A percentile compares a stretch with the other conserved stretches of the same genome.
Evolutionary conservation across 2,888 invertebrate genomes (phyloP).

Genomic region (Argynnis bischoffii): DNA sequence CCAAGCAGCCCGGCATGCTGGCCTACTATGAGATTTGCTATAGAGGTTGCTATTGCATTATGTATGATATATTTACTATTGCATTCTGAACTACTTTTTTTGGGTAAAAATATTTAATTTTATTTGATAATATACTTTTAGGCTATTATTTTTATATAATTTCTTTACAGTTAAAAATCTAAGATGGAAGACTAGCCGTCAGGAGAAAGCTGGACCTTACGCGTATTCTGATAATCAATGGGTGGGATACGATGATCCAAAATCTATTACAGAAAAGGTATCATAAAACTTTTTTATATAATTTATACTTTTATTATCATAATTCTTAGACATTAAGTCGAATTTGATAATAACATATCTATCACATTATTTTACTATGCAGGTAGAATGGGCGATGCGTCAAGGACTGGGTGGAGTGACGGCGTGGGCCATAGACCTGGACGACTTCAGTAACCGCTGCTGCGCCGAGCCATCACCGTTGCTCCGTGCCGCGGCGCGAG

Average conservation of each 20-base stretch:
- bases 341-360: too few relatives aligned
- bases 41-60: slow-evolving; percentile 62
- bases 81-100: background rate
- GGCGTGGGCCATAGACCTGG: slow-evolving; percentile 94
- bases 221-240: slow-evolving; percentile 91
- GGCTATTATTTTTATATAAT: background rate
- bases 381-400: slow-evolving; percentile 87
- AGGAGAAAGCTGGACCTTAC: slow-evolving; percentile 87
- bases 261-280: slow-evolving; percentile 89
- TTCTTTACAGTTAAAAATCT: slow-evolving; percentile 80
- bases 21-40: slow-evolving; percentile 94
- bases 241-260: slow-evolving; percentile 93
- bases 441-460: slow-evolving; percentile 93
- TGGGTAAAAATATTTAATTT: too few relatives aligned
- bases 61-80: background rate
- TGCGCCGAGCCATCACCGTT: slow-evolving; percentile 91
- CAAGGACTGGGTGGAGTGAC: slow-evolving; percentile 91
- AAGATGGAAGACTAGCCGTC: slow-evolving; percentile 85
- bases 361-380: background rate
- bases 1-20: slow-evolving; percentile 93
- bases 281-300: background rate
- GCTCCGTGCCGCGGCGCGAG: slow-evolving; percentile 89
- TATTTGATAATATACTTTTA: background rate
- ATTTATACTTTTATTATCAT: background rate
- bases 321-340: background rate